phyloP scores from a whole-genome alignment of 2,888 invertebrate species.

The Acronicta aceris region DNA sequence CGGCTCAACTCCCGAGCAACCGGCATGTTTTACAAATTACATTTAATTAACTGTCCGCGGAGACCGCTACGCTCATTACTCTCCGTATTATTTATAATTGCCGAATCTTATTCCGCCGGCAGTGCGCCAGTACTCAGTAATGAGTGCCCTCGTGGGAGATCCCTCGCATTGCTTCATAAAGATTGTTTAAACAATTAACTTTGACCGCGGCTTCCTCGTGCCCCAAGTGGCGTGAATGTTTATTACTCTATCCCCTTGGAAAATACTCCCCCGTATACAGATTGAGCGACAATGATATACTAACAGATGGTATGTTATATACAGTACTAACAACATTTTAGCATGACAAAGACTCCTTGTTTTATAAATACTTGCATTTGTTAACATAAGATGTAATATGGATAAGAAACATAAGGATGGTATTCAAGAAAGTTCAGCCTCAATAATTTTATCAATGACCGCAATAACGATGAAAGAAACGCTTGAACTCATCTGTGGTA shows the following conservation, averaged over 20 bases:
- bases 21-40: conserved; percentile 38
- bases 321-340: too few species aligned
- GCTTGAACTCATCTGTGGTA: too few species aligned
- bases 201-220: conserved; percentile 2
- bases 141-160: conserved; percentile 24
- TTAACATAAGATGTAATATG: too few species aligned
- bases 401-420: too few species aligned
- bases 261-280: conserved; percentile 15
- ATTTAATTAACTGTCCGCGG: conserved; percentile 11
- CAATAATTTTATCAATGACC: too few species aligned
- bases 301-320: too few species aligned
- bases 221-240: conserved; percentile 19
- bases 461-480: too few species aligned
- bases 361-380: too few species aligned
- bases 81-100: conserved; percentile 41
- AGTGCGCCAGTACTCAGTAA: conserved; percentile 18
- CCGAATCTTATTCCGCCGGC: conserved; percentile 24
- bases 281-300: too few species aligned
- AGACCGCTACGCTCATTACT: conserved; percentile 32
- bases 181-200: conserved; percentile 47
- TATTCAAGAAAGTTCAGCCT: too few species aligned
- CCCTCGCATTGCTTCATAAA: conserved; percentile 27
- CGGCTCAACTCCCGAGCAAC: not conserved
- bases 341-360: too few species aligned
- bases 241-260: conserved; percentile 17